Evolutionary conservation across 2,888 invertebrate genomes (phyloP), one percentile per base, ranked within the genome.

Genomic region (Ochropleura plecta): DNA sequence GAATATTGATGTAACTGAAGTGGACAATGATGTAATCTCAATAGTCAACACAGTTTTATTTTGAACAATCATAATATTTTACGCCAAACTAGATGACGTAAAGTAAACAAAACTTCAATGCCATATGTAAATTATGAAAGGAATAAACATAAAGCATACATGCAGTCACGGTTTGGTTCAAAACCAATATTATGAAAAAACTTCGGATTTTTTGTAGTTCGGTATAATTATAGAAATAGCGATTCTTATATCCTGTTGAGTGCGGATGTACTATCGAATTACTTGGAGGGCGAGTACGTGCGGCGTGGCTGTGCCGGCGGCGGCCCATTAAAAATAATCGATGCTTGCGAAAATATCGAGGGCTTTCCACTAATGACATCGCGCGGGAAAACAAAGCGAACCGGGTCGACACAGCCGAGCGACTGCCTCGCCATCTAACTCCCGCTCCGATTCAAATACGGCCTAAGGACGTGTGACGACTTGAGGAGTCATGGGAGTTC

Each of bases 301-400:
- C 90, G 91, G 92, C 90, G 85, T 88, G 91, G 89, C 89, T 90
- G 89, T 90, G 91, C 91, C 92, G 91, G 88, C 91, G 93, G 92
- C 93, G 90, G 91, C 90, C 95, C 95, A 96, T 96, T 96, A 96
- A 96, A 95, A 96, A 95, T 96, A 96, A 96, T 95, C 95, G 94
- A 95, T 94, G 94, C 94, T 92, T 90, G 94, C 92, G 89, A 95
- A 94, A 96, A 95, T 96, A 96, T 96, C 94, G 95, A 95, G 95
- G 90, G 93, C 91, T 95, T 94, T 94, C 92, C 96, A 95, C 96
- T 96, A 96, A 96, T 96, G 96, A 96, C 92, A 95, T 95, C 91
- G 94, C 93, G 88, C 91, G 91, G 91, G 93, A 94, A 96, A 95
- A 96, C 95, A 95, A 95, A 95, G 94, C 92, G 86, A 90, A 88